Evolutionary conservation across 2,113 vertebrate genomes (phyloP).

Genomic region (Setophaga kirtlandii): DNA sequence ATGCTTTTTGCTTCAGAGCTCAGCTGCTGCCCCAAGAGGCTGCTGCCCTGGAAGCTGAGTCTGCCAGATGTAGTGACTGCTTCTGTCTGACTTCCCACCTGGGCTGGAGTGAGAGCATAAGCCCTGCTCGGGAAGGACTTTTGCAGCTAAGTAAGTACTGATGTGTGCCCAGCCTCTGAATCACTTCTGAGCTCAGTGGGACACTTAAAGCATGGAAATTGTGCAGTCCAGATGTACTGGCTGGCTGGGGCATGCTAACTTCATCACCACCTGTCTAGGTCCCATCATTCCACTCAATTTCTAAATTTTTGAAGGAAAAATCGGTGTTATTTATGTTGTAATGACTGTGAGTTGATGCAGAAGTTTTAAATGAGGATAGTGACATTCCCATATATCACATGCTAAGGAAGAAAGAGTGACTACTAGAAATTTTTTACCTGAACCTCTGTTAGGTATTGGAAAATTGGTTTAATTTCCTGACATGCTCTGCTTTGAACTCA

Average conservation of each 20-base stretch:
- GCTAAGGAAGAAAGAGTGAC: neutral
- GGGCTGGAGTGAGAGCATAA: neutral
- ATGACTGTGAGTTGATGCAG: neutral
- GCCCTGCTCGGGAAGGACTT: neutral
- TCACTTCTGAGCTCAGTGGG: neutral
- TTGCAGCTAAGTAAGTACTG: neutral
- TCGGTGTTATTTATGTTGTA: neutral
- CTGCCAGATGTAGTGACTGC: neutral
- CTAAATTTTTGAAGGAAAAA: neutral
- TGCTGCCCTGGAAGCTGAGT: neutral
- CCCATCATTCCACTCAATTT: neutral
- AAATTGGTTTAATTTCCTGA: neutral
- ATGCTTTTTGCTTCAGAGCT: neutral
- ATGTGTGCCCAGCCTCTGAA: neutral
- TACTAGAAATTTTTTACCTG: neutral
- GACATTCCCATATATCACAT: neutral
- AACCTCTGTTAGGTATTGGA: neutral
- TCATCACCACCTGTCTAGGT: neutral
- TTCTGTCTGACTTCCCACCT: neutral
- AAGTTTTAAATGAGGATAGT: neutral
- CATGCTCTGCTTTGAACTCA: neutral
- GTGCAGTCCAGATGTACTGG: neutral
- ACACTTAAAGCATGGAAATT: rapidly evolving
- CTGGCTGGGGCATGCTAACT: neutral
- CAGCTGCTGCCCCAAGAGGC: neutral